Evolutionary conservation across 53 echinoderm and acorn worm genomes (phyloP), one percentile per base, ranked within the genome.

Genomic region (Luidia sarsii): DNA sequence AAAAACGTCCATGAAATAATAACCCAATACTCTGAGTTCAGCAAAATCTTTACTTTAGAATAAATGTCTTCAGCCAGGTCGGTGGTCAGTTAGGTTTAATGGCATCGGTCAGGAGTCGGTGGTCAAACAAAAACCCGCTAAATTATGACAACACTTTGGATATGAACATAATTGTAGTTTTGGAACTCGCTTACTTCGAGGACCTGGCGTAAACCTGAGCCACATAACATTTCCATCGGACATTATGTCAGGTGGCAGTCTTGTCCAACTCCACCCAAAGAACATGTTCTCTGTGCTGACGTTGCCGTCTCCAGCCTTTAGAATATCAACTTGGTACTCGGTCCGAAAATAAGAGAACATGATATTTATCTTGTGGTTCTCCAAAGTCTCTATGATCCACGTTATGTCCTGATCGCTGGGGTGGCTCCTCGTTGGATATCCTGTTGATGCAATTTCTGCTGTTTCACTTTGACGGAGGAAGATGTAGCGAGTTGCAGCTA

Each of bases 251-350:
- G 67, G 46, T 14, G 43, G 43, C 19, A 29, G 19, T 15, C 28
- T 18, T 19, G 0, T 46, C 15, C 67, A 41, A 18, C 48, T 67
- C 67, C 67, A 67, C 28, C 45, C 48, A 48, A 67, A 29, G 46
- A 67, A 67, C 2, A 8, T 32, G 33, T 69, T 33, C 0, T 18
- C 5, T 19, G 19, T 33, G 9, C 27, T 31, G 3, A 29, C 18
- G 31, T 48, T 7, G 31, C 69, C 50, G 29, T 69, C 69, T 45
- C 69, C 69, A 30, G 69, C 69, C 50, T 2, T 14, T 8, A 69
- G 4, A 33, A 0, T 13, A n/a, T 48, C 69, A n/a, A 13, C 18
- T 7, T 3, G 8, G 50, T 29, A 31, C 69, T 48, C 33, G 15
- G 50, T 69, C 49, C 33, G 30, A 48, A 69, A 69, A 4, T 19